Base-by-base conservation (phyloP, 2,113 vertebrate genomes). In the Hyaena hyaena region DNA sequence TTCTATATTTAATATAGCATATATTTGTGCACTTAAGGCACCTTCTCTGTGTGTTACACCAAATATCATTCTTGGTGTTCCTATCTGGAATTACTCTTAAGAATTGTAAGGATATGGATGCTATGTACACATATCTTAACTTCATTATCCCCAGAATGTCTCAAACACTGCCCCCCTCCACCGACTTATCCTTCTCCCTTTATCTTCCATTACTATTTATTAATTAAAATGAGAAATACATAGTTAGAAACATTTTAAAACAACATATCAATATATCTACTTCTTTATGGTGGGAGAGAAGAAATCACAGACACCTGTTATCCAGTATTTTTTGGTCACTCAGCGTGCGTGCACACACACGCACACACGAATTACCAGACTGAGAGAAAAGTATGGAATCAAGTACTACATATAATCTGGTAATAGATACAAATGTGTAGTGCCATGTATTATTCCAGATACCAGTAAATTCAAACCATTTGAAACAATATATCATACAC, bases 71-170 rank as follows among this genome's bases (percentile, higher is more conserved):
- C 58, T 50, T 63, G 16, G 58, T 61, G 4, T 10, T 96, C 43
- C 61, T 92, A 71, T 80, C 35, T 31, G 85, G 21, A 97, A 84
- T 2, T n/a, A 85, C 21, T 84, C 2, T 86, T 45, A 69, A 24
- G 24, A 76, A 97, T 87, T 48, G 3, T 73, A 71, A 85, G 9
- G 50, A 68, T 39, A 55, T 74, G 39, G 43, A 74, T 50, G 50
- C 6, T 66, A 73, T 26, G 63, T 69, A 63, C 66, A 94, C 48
- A n/a, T 9, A 93, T 83, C 91, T 97, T 93, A 48, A 85, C 89
- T 97, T 95, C 43, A 91, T 69, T 68, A 43, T 4, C 48, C 26
- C 26, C 24, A 66, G 79, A 71, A 85, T 69, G 81, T 92, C 55
- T 84, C 31, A 83, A 90, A 48, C n/a, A 55, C 28, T 8, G 24